Percentiles rank a stretch among this genome's conserved stretches.
These are phyloP conservation scores for Leptodactylus fallax DNA, from an alignment of 2,797 vertebrate species.

Conservation along the genomic window DNA sequence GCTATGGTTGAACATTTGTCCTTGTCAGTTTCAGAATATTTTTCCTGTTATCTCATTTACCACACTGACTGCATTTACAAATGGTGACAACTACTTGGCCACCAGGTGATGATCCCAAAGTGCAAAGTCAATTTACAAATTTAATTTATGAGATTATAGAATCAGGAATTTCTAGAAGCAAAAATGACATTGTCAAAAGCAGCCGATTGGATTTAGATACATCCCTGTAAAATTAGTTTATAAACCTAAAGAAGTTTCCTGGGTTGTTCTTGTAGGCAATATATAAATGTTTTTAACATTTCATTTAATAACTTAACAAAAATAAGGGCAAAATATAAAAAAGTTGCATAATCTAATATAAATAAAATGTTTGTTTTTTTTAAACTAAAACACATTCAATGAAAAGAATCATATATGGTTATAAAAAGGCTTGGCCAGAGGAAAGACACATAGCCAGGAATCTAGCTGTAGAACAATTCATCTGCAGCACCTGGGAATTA, in stretches of 20 bases:
- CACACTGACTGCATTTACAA: slow-evolving; percentile 44
- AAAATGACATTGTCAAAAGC: neutral
- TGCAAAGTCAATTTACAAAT: slow-evolving; percentile 13
- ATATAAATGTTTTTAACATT: no score
- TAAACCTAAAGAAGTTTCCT: neutral
- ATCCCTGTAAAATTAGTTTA: neutral
- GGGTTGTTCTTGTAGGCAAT: neutral
- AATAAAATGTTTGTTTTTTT: no score
- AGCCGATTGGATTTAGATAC: neutral
- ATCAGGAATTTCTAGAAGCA: neutral
- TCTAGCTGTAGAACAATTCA: no score
- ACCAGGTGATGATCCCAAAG: neutral
- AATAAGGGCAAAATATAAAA: no score
- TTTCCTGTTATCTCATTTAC: slow-evolving; percentile 51
- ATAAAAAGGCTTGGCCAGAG: no score
- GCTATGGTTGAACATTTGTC: slow-evolving; percentile 43
- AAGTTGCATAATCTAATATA: no score
- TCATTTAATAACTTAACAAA: no score
- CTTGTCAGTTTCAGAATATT: slow-evolving; percentile 57
- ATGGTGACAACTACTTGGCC: slow-evolving; percentile 23
- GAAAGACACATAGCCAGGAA: no score
- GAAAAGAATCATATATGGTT: no score
- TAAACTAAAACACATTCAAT: no score
- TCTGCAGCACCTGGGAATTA: no score
- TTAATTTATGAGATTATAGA: neutral